These are phyloP conservation scores for Aphelenchoides besseyi DNA, from an alignment of 1,140 invertebrate species.

Conservation along the genomic window DNA sequence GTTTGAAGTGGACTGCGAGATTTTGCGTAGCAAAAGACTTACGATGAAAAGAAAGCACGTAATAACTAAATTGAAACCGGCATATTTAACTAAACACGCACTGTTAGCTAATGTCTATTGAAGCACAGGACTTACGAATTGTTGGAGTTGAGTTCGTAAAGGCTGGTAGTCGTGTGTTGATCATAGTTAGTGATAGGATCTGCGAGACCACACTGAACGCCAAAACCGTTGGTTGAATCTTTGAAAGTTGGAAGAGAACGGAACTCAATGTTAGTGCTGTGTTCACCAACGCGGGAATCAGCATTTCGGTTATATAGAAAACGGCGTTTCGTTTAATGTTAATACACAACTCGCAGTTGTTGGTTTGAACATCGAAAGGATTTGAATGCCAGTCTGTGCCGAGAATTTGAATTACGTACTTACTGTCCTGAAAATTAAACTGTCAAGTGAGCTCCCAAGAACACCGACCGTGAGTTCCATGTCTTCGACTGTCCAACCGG, in stretches of 20 bases:
- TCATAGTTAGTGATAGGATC: constrained; percentile 48
- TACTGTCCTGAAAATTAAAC: constrained; percentile 52
- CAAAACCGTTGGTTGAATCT: constrained; percentile 48
- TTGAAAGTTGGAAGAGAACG: constrained; percentile 60
- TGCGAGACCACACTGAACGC: constrained; percentile 56
- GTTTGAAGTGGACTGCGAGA: constrained; percentile 47
- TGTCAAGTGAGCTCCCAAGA: background rate
- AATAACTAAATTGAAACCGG: constrained; percentile 53
- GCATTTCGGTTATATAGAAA: constrained; percentile 59
- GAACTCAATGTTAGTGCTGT: constrained; percentile 50
- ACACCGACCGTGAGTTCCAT: constrained; percentile 43
- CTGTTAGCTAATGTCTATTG: background rate
- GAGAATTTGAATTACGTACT: constrained; percentile 58
- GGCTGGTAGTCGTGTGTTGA: constrained; percentile 55
- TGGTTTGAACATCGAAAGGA: constrained; percentile 60
- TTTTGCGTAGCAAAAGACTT: constrained; percentile 45
- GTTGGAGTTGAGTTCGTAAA: constrained; percentile 56
- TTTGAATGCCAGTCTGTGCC: constrained; percentile 60
- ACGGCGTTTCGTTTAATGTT: constrained; percentile 56
- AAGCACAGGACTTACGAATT: constrained; percentile 49
- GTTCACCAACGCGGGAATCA: constrained; percentile 56
- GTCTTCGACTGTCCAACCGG: constrained; percentile 57
- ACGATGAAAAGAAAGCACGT: constrained; percentile 54
- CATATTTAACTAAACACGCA: constrained; percentile 54
- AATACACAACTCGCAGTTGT: constrained; percentile 60